Evolutionary conservation across 2,888 invertebrate species (phyloP), one percentile per base, ranked within the genome.

Genomic region (Lochmaea crataegi): DNA sequence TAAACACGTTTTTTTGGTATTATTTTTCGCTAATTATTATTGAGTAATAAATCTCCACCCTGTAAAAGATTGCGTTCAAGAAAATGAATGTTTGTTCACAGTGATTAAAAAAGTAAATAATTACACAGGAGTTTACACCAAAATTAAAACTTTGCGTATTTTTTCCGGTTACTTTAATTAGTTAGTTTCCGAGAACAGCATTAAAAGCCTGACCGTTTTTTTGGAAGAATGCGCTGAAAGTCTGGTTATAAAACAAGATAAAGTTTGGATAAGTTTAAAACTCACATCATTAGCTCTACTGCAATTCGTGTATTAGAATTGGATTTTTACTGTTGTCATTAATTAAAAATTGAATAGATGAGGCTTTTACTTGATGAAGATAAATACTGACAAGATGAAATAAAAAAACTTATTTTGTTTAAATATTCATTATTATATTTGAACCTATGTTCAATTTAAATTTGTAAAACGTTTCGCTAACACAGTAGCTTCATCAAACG

Each of bases 81-180:
- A 14, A 45, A 45, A 14, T 45, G 14, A 4, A 45, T 1, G 45
- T 12, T 12, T 45, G 45, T 14, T 45, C 45, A 45, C 14, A 12
- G 0, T 45, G 45, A 45, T 45, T 45, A 14, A 14, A 1, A 45
- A 45, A 45, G 45, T 45, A 11, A 45, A 45, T 45, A 12, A 45
- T 45, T 5, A 45, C 42, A 45, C 11, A 45, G 42, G 3, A 45
- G 6, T 45, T 45, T 11, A 10, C 45, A 45, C 12, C 45, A 14
- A 14, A 45, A 45, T 45, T 12, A 45, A 45, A 45, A 10, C 18
- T 53, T 9, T 10, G 18, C 18, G 53, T 10, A 53, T 18, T 53
- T 53, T 53, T 51, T 51, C 51, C 51, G n/a, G 51, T 51, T 53
- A 53, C 18, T 53, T 18, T 18, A 53, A 53, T 53, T 53, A 16